Conservation (phyloP, 2,888 invertebrate species). For the Leptarthrus brevirostris region DNA sequence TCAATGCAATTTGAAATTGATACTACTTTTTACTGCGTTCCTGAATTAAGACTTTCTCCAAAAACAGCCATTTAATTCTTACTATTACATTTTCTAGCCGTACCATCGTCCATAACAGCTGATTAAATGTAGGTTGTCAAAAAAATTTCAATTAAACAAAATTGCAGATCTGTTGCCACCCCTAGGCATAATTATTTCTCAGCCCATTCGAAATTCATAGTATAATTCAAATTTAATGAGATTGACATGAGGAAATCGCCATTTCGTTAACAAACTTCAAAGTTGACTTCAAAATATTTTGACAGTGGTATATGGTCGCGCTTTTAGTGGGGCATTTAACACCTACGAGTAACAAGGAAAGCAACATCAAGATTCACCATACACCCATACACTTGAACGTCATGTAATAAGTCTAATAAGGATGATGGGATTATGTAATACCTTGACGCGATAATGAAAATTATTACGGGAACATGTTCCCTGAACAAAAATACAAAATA, state of each 20-base stretch:
- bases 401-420: conserved; percentile 49
- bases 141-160: too few relatives aligned
- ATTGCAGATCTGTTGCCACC: too few relatives aligned
- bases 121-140: too few relatives aligned
- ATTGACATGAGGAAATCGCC: conserved; percentile 25
- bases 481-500: conserved; percentile 53
- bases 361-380: not conserved
- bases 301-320: conserved; percentile 17
- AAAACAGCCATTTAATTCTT: too few relatives aligned
- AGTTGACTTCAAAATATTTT: conserved; percentile 8
- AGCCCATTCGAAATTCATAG: conserved; percentile 44
- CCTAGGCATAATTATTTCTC: too few relatives aligned
- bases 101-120: too few relatives aligned
- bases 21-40: too few relatives aligned
- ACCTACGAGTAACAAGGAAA: not conserved
- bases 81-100: too few relatives aligned
- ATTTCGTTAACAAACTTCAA: conserved; percentile 29
- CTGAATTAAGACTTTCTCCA: too few relatives aligned
- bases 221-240: conserved; percentile 46
- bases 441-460: conserved; percentile 54
- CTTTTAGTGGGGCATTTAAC: conserved; percentile 39
- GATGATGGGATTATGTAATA: conserved; percentile 53
- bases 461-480: conserved; percentile 54
- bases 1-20: too few relatives aligned
- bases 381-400: not conserved